Conservation (phyloP, 2,888 invertebrate genomes). For the Coecobrya sp. region DNA sequence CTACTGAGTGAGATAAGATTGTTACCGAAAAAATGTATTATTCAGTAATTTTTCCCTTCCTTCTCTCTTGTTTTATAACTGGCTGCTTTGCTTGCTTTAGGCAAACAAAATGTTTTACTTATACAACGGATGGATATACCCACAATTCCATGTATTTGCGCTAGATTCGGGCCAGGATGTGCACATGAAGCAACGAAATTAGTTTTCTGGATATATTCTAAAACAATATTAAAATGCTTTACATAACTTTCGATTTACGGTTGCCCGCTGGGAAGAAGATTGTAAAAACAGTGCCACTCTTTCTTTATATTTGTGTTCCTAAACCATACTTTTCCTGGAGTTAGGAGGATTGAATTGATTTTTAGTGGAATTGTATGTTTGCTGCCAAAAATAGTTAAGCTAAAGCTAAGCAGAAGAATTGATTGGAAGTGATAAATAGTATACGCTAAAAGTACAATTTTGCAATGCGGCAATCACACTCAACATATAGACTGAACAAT, state of each 20-base stretch:
- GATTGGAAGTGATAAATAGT: conserved; percentile 1
- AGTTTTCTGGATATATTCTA: not conserved
- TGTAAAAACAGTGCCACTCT: not conserved
- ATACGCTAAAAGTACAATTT: not conserved
- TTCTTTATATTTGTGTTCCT: not conserved
- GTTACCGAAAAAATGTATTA: conserved; percentile 32
- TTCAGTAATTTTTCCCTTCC: conserved; percentile 26
- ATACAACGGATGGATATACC: not conserved
- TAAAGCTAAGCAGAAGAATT: conserved; percentile 2
- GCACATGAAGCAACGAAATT: not conserved
- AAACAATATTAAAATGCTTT: conserved; percentile 15
- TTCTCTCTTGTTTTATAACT: conserved; percentile 15
- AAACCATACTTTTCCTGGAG: conserved; percentile 34
- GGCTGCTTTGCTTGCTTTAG: conserved; percentile 1
- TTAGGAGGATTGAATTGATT: conserved; percentile 41
- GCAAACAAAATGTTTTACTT: conserved; percentile 32
- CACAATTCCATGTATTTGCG: not conserved
- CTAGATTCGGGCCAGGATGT: not conserved
- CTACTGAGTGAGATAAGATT: not conserved
- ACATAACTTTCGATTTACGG: conserved; percentile 30
- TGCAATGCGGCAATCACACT: not conserved
- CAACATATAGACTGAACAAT: not conserved
- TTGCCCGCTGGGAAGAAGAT: conserved; percentile 41
- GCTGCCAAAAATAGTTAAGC: conserved; percentile 29
- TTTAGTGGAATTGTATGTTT: conserved; percentile 36